Conservation (phyloP, 2,797 vertebrate species). For the Buceros bicornis region DNA sequence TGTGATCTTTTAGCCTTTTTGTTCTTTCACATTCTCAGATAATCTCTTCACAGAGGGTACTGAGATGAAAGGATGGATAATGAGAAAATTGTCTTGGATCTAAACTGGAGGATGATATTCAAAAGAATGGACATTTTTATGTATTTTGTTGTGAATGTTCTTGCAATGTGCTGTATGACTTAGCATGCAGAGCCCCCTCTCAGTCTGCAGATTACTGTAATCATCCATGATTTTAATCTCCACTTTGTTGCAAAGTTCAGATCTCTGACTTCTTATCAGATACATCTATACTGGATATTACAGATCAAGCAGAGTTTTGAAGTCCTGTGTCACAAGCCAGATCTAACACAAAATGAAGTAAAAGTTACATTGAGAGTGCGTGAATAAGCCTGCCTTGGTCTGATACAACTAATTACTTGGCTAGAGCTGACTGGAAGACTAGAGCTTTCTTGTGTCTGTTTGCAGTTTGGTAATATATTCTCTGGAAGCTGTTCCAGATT, state of each 20-base stretch:
- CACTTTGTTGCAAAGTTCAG: not conserved
- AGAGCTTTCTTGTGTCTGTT: not conserved
- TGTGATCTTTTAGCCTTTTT: not conserved
- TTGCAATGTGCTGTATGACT: not conserved
- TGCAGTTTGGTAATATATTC: not conserved
- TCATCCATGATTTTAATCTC: not conserved
- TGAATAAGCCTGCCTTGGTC: not conserved
- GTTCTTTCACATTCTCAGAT: not conserved
- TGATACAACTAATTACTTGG: not conserved
- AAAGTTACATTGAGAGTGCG: fast-evolving
- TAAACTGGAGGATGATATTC: not conserved
- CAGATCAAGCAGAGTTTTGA: not conserved
- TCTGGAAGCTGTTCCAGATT: not conserved
- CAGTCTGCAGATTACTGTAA: not conserved
- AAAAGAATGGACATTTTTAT: not conserved
- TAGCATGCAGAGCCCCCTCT: not conserved
- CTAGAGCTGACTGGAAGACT: not conserved
- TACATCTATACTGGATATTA: not conserved
- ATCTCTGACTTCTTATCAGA: not conserved
- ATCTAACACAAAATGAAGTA: not conserved
- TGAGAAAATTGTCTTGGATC: not conserved
- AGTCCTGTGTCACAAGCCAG: not conserved
- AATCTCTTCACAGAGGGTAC: not conserved
- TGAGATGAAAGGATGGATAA: not conserved
- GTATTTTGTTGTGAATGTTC: not conserved